These are phyloP conservation scores for Myiagra hebetior DNA, from an alignment of 2,113 vertebrate species.

Conservation along the genomic window DNA sequence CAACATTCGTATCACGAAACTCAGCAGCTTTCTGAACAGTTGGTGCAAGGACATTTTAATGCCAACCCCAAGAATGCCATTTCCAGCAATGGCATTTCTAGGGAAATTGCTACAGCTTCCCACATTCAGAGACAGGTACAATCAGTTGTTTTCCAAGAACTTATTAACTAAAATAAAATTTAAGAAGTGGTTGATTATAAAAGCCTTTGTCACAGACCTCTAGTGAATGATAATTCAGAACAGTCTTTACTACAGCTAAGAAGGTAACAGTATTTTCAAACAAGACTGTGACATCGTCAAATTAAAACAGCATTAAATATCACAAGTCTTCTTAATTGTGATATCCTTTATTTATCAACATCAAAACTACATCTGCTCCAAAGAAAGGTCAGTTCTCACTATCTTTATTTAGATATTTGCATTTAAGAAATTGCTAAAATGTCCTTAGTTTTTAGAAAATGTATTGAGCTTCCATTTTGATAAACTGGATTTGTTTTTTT, in stretches of 20 bases:
- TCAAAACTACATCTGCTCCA: background rate
- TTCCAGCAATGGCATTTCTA: background rate
- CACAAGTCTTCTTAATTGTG: background rate
- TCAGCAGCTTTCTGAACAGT: constrained; percentile 34
- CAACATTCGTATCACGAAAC: background rate
- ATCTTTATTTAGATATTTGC: background rate
- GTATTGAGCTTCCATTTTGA: background rate
- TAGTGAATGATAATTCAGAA: background rate
- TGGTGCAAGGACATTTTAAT: constrained; percentile 7
- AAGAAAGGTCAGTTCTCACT: background rate
- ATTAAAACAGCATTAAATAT: background rate
- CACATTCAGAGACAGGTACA: background rate
- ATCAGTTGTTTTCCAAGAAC: background rate
- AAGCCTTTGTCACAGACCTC: background rate
- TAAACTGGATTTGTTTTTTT: background rate
- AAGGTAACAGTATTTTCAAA: background rate
- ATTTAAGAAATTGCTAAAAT: background rate
- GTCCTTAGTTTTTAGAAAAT: background rate
- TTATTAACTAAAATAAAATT: background rate
- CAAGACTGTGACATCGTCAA: background rate
- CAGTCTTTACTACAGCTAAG: background rate
- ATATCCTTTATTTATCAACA: background rate
- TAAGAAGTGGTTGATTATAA: background rate
- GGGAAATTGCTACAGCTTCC: background rate
- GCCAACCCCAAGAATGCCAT: background rate